Percentiles rank a stretch among this genome's conserved stretches.
These are phyloP conservation scores for Craniophora ligustri DNA, from an alignment of 2,888 invertebrate genomes.

Conservation along the genomic window DNA sequence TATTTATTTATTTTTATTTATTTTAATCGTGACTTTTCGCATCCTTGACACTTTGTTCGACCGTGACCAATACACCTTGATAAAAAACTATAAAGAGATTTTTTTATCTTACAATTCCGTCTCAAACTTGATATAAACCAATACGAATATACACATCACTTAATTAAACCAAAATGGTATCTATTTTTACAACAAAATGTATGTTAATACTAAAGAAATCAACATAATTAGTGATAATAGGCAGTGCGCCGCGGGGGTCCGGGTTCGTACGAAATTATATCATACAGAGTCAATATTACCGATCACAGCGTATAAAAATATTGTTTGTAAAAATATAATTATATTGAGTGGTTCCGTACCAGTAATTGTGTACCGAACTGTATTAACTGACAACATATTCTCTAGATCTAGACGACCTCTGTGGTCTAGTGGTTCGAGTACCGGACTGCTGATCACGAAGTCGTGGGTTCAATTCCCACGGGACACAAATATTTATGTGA, in stretches of 20 bases:
- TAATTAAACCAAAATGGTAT: constrained; percentile 33
- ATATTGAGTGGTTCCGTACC: constrained; percentile 38
- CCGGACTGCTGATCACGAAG: no score
- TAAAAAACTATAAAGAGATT: no score
- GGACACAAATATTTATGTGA: no score
- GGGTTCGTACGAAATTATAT: constrained; percentile 16
- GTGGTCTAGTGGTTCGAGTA: no score
- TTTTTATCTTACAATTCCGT: no score
- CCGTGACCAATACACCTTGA: no score
- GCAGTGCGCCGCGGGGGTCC: constrained; percentile 32
- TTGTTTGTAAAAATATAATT: constrained; percentile 3
- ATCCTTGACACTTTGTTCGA: no score
- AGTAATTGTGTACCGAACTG: not conserved
- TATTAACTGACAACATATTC: no score
- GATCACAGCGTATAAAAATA: constrained; percentile 25
- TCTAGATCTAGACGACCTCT: no score
- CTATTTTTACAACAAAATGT: constrained; percentile 25
- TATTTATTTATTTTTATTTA: no score
- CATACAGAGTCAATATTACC: constrained; percentile 29
- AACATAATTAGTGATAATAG: constrained; percentile 48
- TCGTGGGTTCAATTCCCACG: no score
- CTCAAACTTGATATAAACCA: not conserved
- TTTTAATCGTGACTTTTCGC: no score
- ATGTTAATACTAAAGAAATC: constrained; percentile 32
- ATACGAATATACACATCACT: constrained; percentile 19